These are phyloP conservation scores for Spilosoma lubricipeda DNA, from an alignment of 2,888 invertebrate genomes.

Conservation along the genomic window DNA sequence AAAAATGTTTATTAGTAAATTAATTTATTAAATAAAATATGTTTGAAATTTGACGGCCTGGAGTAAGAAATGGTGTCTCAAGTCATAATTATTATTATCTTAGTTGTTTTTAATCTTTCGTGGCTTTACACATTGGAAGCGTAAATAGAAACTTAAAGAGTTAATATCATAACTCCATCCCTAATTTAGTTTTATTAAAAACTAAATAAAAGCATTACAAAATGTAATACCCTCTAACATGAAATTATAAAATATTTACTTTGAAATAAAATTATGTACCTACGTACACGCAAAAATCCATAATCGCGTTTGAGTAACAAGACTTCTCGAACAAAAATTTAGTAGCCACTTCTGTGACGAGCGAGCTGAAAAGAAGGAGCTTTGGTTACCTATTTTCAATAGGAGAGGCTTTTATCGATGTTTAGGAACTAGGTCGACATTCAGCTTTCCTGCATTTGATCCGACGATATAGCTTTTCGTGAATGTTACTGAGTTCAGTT, in stretches of 20 bases:
- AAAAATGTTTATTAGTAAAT: too few relatives aligned
- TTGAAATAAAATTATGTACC: not conserved
- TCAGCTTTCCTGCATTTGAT: slow-evolving; percentile 58
- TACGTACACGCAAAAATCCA: not conserved
- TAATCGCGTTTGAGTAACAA: slow-evolving; percentile 2
- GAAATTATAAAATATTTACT: not conserved
- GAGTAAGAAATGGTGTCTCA: not conserved
- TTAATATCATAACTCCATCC: too few relatives aligned
- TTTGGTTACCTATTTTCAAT: slow-evolving; percentile 67
- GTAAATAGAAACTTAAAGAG: too few relatives aligned
- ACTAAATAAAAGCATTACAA: not conserved
- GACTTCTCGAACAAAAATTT: slow-evolving; percentile 1
- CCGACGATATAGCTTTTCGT: slow-evolving; percentile 18
- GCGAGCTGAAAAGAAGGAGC: slow-evolving; percentile 49
- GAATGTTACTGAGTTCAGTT: not conserved
- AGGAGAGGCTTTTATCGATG: slow-evolving; percentile 70
- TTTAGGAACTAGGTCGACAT: slow-evolving; percentile 69
- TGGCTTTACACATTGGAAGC: too few relatives aligned
- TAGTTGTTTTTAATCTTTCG: not conserved
- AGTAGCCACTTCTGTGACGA: slow-evolving; percentile 52
- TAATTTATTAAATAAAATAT: too few relatives aligned
- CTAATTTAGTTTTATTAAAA: not conserved
- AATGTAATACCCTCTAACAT: not conserved
- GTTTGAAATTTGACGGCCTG: too few relatives aligned
- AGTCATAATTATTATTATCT: not conserved